phyloP scores from a whole-genome alignment of 2,797 vertebrate genomes.

The Chloroceryle inda region DNA sequence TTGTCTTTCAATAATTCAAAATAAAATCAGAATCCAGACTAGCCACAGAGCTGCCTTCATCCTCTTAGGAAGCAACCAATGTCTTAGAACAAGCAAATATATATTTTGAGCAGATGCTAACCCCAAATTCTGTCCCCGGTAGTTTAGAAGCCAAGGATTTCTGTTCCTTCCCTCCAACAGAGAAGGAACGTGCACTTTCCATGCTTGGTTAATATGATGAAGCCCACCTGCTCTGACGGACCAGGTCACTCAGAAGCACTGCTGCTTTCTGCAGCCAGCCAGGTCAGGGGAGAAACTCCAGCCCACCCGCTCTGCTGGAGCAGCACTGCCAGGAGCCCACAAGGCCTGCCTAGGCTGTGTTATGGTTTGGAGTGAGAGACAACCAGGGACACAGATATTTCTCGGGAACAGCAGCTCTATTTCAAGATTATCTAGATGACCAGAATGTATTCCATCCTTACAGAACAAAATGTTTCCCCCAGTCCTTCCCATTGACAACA shows the following conservation, averaged over 20 bases:
- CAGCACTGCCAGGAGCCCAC: not conserved
- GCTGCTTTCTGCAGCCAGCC: not conserved
- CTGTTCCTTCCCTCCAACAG: not conserved
- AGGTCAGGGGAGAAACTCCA: not conserved
- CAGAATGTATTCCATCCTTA: not conserved
- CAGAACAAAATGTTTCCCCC: not conserved
- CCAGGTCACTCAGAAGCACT: not conserved
- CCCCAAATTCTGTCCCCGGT: not conserved
- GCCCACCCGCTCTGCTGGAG: not conserved
- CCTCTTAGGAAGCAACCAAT: not conserved
- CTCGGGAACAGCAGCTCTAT: not conserved
- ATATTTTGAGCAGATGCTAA: not conserved
- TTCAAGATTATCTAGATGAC: not conserved
- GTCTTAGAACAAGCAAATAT: not conserved
- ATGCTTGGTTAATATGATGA: not conserved
- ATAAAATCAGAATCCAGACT: not conserved
- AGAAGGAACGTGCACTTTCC: not conserved
- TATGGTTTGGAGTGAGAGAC: not conserved
- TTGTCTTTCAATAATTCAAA: constrained; percentile 2
- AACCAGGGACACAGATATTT: not conserved
- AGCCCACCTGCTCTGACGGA: not conserved
- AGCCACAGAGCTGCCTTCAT: not conserved
- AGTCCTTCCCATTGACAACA: not conserved
- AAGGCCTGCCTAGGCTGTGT: not conserved
- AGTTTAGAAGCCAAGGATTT: not conserved